Evolutionary conservation across 2,797 vertebrate genomes (phyloP).

Genomic region (Pempheris klunzingeri): DNA sequence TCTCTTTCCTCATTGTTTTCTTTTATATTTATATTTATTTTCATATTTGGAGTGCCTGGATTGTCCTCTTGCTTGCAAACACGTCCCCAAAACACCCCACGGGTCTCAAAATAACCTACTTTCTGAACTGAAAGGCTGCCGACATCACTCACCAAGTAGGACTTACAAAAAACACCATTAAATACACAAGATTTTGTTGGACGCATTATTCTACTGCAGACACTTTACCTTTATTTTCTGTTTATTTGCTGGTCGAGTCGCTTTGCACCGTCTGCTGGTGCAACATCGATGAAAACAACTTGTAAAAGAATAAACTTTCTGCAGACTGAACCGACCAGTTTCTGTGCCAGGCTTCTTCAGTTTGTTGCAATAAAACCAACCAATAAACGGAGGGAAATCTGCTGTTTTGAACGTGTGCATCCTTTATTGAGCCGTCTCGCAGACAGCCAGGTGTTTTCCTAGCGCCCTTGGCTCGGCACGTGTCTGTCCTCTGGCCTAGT

Average conservation of each 20-base stretch:
- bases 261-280: no score
- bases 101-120: not conserved
- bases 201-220: no score
- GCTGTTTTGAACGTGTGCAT: not conserved
- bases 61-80: no score
- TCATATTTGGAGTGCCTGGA: no score
- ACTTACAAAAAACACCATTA: slow-evolving; percentile 15
- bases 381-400: not conserved
- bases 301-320: no score
- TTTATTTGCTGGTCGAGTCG: no score
- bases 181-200: not conserved
- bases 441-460: slow-evolving; percentile 5
- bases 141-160: not conserved
- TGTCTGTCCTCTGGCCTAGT: slow-evolving; percentile 34
- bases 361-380: not conserved
- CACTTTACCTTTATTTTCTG: no score
- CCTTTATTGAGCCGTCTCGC: not conserved
- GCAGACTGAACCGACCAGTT: not conserved
- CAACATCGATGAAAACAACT: no score
- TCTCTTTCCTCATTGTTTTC: not conserved
- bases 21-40: no score
- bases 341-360: not conserved
- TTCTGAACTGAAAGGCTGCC: not conserved
- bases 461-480: not conserved
- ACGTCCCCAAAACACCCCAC: not conserved